A percentile compares a stretch with the other conserved stretches of the same genome.
Conservation (phyloP, 2,113 vertebrate species). For the Prunella himalayana region DNA sequence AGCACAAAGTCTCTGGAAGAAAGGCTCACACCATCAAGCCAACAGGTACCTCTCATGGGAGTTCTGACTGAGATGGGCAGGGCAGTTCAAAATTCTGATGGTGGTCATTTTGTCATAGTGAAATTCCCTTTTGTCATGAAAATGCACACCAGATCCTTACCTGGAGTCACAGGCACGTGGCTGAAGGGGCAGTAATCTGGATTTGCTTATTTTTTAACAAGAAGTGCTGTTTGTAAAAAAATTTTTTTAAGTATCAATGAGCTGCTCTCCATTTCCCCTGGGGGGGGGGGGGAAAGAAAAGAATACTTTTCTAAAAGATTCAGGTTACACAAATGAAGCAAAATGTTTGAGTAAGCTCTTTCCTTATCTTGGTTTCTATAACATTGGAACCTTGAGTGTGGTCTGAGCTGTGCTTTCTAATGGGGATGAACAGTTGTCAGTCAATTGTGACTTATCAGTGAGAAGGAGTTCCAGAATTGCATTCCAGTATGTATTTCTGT, state of each 20-base stretch:
- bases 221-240: not conserved
- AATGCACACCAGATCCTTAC: not conserved
- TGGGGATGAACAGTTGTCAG: not conserved
- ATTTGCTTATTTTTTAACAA: not conserved
- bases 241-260: not conserved
- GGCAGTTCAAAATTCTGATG: not conserved
- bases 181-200: not conserved
- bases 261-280: not conserved
- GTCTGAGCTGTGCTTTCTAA: not conserved
- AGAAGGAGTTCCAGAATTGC: not conserved
- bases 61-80: not conserved
- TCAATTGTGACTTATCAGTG: not conserved
- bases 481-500: not conserved
- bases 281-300: no score
- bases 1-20: conserved; percentile 82
- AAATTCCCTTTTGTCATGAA: not conserved
- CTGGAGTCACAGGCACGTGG: not conserved
- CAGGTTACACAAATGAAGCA: not conserved
- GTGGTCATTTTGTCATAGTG: not conserved
- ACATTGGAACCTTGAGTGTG: not conserved
- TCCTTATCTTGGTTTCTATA: not conserved
- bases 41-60: conserved; percentile 76
- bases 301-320: not conserved
- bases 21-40: conserved; percentile 80
- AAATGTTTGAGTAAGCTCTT: not conserved